Evolutionary conservation across 1,140 invertebrate genomes (phyloP).

Genomic region (Drosophila malerkotliana): DNA sequence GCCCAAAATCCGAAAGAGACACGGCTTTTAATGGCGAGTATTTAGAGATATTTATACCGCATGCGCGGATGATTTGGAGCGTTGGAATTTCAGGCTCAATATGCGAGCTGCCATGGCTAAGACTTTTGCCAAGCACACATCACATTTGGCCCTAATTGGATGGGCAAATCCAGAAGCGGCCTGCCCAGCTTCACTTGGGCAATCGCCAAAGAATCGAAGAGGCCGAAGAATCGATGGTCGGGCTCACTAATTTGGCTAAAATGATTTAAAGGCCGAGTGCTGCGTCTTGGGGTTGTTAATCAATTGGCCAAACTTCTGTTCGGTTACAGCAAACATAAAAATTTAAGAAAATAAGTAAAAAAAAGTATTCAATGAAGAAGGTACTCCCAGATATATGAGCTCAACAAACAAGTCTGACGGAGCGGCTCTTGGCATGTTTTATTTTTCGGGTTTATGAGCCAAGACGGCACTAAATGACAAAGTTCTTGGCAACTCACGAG

Average conservation of each 20-base stretch:
- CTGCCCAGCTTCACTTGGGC: slow-evolving; percentile 21
- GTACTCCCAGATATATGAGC: slow-evolving; percentile 26
- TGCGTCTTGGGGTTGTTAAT: slow-evolving; percentile 50
- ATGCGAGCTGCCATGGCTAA: slow-evolving; percentile 13
- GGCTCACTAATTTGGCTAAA: slow-evolving; percentile 28
- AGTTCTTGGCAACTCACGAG: slow-evolving; percentile 52
- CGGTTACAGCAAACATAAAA: slow-evolving; percentile 36
- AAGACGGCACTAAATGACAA: slow-evolving; percentile 50
- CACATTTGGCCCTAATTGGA: slow-evolving; percentile 51
- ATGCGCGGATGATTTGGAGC: slow-evolving; percentile 26
- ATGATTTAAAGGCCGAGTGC: slow-evolving; percentile 39
- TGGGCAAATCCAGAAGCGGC: slow-evolving; percentile 33
- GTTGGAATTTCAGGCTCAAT: slow-evolving; percentile 49
- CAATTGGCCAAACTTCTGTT: slow-evolving; percentile 56
- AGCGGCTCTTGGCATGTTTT: slow-evolving; percentile 13
- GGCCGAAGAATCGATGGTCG: slow-evolving; percentile 20
- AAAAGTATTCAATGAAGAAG: slow-evolving; percentile 3
- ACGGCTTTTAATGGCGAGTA: slow-evolving; percentile 25
- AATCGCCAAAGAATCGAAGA: slow-evolving; percentile 34
- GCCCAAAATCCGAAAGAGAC: slow-evolving; percentile 1
- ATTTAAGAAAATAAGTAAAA: not conserved
- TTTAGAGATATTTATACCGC: slow-evolving; percentile 30
- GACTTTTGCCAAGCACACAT: slow-evolving; percentile 28
- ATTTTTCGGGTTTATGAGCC: slow-evolving; percentile 55
- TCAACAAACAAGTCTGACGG: slow-evolving; percentile 2